Percentiles rank a stretch among this genome's conserved stretches.
These are phyloP conservation scores for Tinamus guttatus DNA, from an alignment of 2,113 vertebrate genomes.

Conservation along the genomic window DNA sequence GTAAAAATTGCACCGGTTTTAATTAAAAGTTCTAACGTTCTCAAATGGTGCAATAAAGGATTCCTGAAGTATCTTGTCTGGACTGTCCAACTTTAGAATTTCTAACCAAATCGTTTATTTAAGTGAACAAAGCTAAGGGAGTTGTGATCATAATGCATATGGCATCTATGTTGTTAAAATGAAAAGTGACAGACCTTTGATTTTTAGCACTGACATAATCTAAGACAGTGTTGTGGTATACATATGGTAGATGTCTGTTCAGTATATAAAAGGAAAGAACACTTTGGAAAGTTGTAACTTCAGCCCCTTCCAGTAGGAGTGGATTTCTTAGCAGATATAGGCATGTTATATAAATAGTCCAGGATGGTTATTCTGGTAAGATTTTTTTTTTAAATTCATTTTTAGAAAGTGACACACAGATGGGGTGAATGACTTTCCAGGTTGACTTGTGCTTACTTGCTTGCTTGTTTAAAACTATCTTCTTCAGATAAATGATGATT, in stretches of 20 bases:
- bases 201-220: slow-evolving; percentile 28
- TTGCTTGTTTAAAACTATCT: not conserved
- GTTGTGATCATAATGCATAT: not conserved
- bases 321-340: not conserved
- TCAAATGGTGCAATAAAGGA: not conserved
- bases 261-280: slow-evolving; percentile 9
- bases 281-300: slow-evolving; percentile 43
- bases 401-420: not conserved
- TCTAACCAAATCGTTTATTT: not conserved
- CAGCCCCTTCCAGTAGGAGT: not conserved
- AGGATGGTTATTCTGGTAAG: not conserved
- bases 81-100: not conserved
- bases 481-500: not conserved
- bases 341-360: not conserved
- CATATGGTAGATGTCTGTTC: slow-evolving; percentile 44
- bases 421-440: not conserved
- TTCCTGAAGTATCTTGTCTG: not conserved
- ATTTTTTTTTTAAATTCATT: not conserved
- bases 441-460: not conserved
- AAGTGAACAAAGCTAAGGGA: not conserved
- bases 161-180: slow-evolving; percentile 26
- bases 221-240: not conserved
- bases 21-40: not conserved
- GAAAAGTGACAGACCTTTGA: slow-evolving; percentile 46
- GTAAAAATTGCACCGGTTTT: not conserved